phyloP scores from a whole-genome alignment of 2,797 vertebrate genomes.

The Craterocephalus amniculus region DNA sequence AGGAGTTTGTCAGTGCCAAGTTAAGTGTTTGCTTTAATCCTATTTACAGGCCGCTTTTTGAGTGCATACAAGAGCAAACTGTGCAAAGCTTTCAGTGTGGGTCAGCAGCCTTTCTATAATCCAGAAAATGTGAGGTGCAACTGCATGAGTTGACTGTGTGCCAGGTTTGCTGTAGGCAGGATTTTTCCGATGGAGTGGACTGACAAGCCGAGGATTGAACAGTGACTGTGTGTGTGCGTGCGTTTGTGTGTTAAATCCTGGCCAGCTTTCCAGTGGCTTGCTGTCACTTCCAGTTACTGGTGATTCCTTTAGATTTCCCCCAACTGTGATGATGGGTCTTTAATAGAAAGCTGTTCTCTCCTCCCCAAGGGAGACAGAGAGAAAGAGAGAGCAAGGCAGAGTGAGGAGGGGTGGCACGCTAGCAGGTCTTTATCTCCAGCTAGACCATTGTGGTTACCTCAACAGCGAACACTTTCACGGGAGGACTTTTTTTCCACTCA shows the following conservation, averaged over 20 bases:
- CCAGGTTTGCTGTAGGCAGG: conserved; percentile 31
- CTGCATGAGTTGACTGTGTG: conserved; percentile 23
- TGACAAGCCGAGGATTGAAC: conserved; percentile 61
- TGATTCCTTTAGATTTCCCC: conserved; percentile 85
- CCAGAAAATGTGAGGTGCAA: conserved; percentile 23
- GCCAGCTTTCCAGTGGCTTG: conserved; percentile 76
- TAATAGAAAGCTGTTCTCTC: conserved; percentile 72
- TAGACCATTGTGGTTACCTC: conserved; percentile 51
- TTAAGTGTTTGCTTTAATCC: conserved; percentile 9
- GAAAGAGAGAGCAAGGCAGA: conserved; percentile 48
- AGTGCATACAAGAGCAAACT: conserved; percentile 10
- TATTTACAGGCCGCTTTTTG: not conserved
- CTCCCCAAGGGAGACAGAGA: conserved; percentile 44
- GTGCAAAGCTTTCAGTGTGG: not conserved
- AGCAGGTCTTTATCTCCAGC: conserved; percentile 55
- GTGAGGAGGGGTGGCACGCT: conserved; percentile 61
- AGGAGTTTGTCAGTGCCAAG: conserved; percentile 4
- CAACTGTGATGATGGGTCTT: conserved; percentile 78
- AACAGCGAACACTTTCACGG: conserved; percentile 50
- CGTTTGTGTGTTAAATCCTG: conserved; percentile 76
- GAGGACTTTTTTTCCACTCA: conserved; percentile 38
- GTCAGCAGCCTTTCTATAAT: conserved; percentile 33
- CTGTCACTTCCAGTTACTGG: conserved; percentile 83
- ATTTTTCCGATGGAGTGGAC: conserved; percentile 32
- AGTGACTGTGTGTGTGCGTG: conserved; percentile 45